Evolutionary conservation across 2,797 vertebrate species (phyloP), one percentile per base, ranked within the genome.

Genomic region (Capromys pilorides): DNA sequence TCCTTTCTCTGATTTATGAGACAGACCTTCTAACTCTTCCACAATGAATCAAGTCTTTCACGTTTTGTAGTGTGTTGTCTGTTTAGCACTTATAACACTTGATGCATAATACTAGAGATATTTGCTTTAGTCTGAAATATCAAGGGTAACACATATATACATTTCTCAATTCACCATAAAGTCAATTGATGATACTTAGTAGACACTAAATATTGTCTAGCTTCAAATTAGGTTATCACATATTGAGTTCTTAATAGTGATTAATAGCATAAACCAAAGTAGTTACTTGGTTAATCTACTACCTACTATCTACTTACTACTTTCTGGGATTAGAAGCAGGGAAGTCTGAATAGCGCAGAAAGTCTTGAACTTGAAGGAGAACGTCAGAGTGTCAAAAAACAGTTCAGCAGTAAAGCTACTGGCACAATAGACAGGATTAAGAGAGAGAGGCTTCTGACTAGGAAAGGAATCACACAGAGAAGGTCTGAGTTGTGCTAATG

Each of bases 401-500:
- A 54, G 64, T 33, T 39, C 0, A 77, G 16, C 45, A 62, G 13
- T 90, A 79, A 90, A 36, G 5, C 49, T 84, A 61, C 61, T 66
- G 39, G n/a, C 73, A 45, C 33, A 94, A 84, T 45, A 93, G 69
- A 49, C 12, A 73, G 31, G 16, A 49, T 54, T 71, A 88, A 61
- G 21, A 51, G 39, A 64, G 26, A 57, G 10, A 71, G n/a, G 4
- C 92, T 64, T 19, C 9, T 80, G 75, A 88, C 54, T 8, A 89
- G 54, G 49, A 79, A 75, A 8, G 59, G 41, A 62, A 39, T 81
- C 88, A 91, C 62, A 93, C 86, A 92, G 79, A 82, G 89, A 94
- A 91, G 83, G 51, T 26, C 80, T 61, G 92, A 94, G 69, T 91
- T 33, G 59, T 86, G 61, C 54, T 96, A 93, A 97, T 91, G 86